Evolutionary conservation across 2,113 vertebrate species (phyloP), one percentile per base, ranked within the genome.

Genomic region (Dicentrarchus labrax): DNA sequence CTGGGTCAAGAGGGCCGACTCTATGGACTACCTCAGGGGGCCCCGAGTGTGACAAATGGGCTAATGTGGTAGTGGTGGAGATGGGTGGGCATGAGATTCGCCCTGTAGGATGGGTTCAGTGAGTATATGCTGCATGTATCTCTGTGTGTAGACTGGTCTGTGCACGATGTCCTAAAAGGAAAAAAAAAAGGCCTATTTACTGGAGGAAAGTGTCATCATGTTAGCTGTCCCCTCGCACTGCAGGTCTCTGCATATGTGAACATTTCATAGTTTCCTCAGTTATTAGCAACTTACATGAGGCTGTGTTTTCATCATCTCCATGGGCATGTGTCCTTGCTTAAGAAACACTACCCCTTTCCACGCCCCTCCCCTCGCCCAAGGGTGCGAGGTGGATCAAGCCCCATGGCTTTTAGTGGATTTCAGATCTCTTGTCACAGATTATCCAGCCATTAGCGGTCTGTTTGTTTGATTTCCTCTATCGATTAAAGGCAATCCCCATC

Each of bases 401-500:
- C 50, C 41, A 2, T 51, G 68, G 88, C 80, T 77, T 89, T 87
- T 65, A 73, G 87, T 66, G 80, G 82, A 82, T 91, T 86, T 88
- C 72, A 80, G 65, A 82, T 84, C 83, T 83, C 84, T 30, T 87
- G 91, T 92, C 90, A 82, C 86, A 75, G 92, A 94, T 91, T 89
- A 92, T 90, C 87, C 88, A 59, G 72, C 91, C 80, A 95, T 95
- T 94, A 93, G 82, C 85, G 13, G 60, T 76, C 54, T 87, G 90
- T 94, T 91, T 92, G 91, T 94, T 92, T 94, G 90, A 88, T 89
- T 89, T 86, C 84, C 59, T 85, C 88, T 50, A 94, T 95, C 73
- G 86, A 96, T 93, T 92, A 69, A 87, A 90, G 78, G 60, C 82
- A 85, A 93, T 94, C 94, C 88, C 78, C 78, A 91, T 91, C 94